Conservation (phyloP, 1,140 invertebrate genomes). For the Cheumatopsyche charites region DNA sequence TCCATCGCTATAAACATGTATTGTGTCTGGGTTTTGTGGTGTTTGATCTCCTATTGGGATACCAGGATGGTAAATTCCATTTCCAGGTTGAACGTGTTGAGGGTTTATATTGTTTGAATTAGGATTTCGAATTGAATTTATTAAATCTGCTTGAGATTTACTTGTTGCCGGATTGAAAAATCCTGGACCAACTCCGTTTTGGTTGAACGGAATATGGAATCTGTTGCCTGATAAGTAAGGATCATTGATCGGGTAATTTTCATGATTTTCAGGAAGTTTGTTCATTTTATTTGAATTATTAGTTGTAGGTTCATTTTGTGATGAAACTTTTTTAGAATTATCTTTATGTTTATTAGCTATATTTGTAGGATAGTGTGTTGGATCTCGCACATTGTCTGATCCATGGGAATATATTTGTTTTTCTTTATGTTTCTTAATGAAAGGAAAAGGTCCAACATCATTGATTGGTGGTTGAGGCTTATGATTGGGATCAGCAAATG, state of each 20-base stretch:
- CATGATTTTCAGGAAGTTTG: slow-evolving; percentile 30
- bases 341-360: slow-evolving; percentile 37
- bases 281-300: slow-evolving; percentile 24
- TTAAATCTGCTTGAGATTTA: slow-evolving; percentile 48
- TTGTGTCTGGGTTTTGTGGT: slow-evolving; percentile 52
- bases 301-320: slow-evolving; percentile 27
- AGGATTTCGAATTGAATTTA: slow-evolving; percentile 38
- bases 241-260: slow-evolving; percentile 46
- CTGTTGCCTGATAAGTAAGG: slow-evolving; percentile 45
- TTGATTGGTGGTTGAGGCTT: slow-evolving; percentile 40
- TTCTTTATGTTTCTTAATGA: slow-evolving; percentile 48
- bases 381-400: slow-evolving; percentile 26
- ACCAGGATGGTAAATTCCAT: slow-evolving; percentile 35
- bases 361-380: slow-evolving; percentile 30
- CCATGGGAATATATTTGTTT: slow-evolving; percentile 43
- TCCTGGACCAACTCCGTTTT: slow-evolving; percentile 51
- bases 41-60: slow-evolving; percentile 41
- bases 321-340: slow-evolving; percentile 35
- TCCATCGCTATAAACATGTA: slow-evolving; percentile 51
- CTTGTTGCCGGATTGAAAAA: slow-evolving; percentile 53
- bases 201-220: slow-evolving; percentile 44
- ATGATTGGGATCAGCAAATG: slow-evolving; percentile 47
- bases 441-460: slow-evolving; percentile 44
- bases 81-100: slow-evolving; percentile 34
- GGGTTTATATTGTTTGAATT: slow-evolving; percentile 27